phyloP scores from a whole-genome alignment of 2,113 vertebrate species.

The Mus spicilegus region DNA sequence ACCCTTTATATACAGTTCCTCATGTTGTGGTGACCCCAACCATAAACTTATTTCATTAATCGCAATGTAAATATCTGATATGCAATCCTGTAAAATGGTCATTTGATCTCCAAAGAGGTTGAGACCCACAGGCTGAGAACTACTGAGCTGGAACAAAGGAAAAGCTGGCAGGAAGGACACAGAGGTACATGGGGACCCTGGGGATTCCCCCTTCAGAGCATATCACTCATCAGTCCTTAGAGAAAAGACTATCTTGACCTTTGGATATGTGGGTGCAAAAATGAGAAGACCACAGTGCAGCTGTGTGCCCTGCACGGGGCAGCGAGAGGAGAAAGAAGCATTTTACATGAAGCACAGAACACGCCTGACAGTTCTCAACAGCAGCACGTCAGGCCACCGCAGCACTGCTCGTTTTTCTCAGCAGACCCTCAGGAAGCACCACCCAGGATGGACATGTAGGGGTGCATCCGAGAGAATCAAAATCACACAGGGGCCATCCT shows the following conservation, averaged over 20 bases:
- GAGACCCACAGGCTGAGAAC: background rate
- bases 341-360: background rate
- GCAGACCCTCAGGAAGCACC: background rate
- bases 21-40: background rate
- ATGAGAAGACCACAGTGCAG: rapidly evolving
- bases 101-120: background rate
- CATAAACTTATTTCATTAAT: background rate
- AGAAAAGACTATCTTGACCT: background rate
- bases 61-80: background rate
- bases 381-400: rapidly evolving
- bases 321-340: background rate
- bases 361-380: background rate
- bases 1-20: background rate
- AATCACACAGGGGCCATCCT: background rate
- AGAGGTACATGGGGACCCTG: rapidly evolving
- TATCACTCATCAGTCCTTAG: background rate
- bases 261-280: background rate
- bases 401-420: background rate
- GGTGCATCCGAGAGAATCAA: background rate
- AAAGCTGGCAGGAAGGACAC: background rate
- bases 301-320: background rate
- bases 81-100: background rate
- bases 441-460: background rate
- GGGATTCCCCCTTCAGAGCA: background rate
- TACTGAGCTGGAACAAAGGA: background rate